A percentile compares a stretch with the other conserved stretches of the same genome.
These are phyloP conservation scores for Drosophila cardini DNA, from an alignment of 1,140 invertebrate genomes.

Conservation along the genomic window DNA sequence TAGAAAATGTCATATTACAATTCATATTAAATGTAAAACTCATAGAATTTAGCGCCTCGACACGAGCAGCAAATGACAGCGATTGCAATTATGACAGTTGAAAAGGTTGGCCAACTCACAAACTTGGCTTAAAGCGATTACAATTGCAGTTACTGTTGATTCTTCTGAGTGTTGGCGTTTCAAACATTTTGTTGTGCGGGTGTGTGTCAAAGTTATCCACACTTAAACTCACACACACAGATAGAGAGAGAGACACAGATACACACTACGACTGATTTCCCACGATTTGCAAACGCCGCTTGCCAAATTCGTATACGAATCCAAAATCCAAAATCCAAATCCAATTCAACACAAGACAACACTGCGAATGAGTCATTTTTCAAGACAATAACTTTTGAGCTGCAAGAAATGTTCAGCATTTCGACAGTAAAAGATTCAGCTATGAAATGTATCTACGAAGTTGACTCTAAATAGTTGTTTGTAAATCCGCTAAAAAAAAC, in stretches of 20 bases:
- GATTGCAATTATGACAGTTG: slow-evolving; percentile 64
- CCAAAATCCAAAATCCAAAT: slow-evolving; percentile 19
- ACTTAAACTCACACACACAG: slow-evolving; percentile 9
- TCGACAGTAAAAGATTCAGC: slow-evolving; percentile 57
- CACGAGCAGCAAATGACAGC: slow-evolving; percentile 51
- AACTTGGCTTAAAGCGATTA: slow-evolving; percentile 31
- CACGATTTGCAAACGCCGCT: slow-evolving; percentile 70
- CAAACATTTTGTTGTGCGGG: slow-evolving; percentile 42
- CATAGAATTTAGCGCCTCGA: slow-evolving; percentile 69
- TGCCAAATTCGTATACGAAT: slow-evolving; percentile 33
- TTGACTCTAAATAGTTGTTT: slow-evolving; percentile 34
- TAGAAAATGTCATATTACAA: slow-evolving; percentile 65
- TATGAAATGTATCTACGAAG: slow-evolving; percentile 41
- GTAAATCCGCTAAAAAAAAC: slow-evolving; percentile 40
- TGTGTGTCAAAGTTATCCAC: slow-evolving; percentile 67
- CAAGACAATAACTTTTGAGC: slow-evolving; percentile 69
- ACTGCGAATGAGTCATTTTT: slow-evolving; percentile 65
- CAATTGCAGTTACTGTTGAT: slow-evolving; percentile 44
- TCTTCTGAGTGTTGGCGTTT: slow-evolving; percentile 58
- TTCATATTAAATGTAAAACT: slow-evolving; percentile 67
- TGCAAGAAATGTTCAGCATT: slow-evolving; percentile 56
- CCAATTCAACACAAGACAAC: background rate
- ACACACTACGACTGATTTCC: slow-evolving; percentile 65
- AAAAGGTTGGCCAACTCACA: slow-evolving; percentile 64
- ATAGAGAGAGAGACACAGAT: slow-evolving; percentile 30